Base-by-base conservation (phyloP, 2,888 invertebrate genomes). In the Scotopteryx bipunctaria region DNA sequence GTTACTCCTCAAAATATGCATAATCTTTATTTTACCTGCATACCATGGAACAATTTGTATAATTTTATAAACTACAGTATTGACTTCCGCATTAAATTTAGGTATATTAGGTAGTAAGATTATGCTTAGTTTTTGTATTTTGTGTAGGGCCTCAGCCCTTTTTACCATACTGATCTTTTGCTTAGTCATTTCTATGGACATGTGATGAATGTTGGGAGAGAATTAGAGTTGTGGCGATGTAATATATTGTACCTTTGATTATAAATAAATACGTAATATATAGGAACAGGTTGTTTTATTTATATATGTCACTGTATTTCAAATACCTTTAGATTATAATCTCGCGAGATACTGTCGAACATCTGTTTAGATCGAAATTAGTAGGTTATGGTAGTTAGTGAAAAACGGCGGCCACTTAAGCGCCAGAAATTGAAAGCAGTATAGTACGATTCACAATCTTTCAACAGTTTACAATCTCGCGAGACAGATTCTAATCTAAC, bases 261-360 rank as follows among this genome's bases (percentile, higher is more conserved):
- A 89, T 88, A 86, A 88, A 89, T 87, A 88, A 88, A 89, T 87
- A 89, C 86, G 84, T 89, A 88, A 88, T 89, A 89, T 88, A 90
- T 90, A 87, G 83, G 83, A 71, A 29, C 46, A 35, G 31, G 40
- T 71, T 59, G 76, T 83, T 83, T 82, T 59, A 76, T 79, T 81
- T 66, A 31, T 13, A 8, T 25, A 5, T 14, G 32, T n/a, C n/a
- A n/a, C n/a, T n/a, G n/a, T n/a, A n/a, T n/a, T n/a, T n/a, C n/a
- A n/a, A n/a, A n/a, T n/a, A n/a, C n/a, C n/a, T n/a, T n/a, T n/a
- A n/a, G n/a, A n/a, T n/a, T n/a, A n/a, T n/a, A n/a, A n/a, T n/a
- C n/a, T n/a, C n/a, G n/a, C n/a, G n/a, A n/a, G n/a, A n/a, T n/a
- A n/a, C n/a, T n/a, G n/a, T n/a, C n/a, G n/a, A n/a, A n/a, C n/a